Base-by-base conservation (phyloP, 2,113 vertebrate species). In the Danionella cerebrum region DNA sequence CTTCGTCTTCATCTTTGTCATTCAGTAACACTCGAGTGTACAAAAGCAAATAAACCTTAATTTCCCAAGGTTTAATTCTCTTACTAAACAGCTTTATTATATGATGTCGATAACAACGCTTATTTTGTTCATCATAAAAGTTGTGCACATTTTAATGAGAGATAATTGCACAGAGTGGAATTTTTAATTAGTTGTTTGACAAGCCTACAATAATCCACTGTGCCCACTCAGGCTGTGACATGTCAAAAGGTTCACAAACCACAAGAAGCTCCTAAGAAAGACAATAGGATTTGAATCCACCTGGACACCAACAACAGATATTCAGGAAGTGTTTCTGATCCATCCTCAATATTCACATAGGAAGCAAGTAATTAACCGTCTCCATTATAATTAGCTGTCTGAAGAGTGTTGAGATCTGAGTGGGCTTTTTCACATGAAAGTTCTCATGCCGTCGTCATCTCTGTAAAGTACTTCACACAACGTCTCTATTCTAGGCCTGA, bases 201-300 rank as follows among this genome's bases (percentile, higher is more conserved):
- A 14, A 31, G 14, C 9, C 14, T 14, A 52, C 27, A 52, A 52
- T 24, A 39, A 57, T 57, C 19, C 35, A 57, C 35, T 39, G 19
- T 57, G 54, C 54, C 54, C 35, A 57, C 54, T 39, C 54, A 58
- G 33, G 16, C 51, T 53, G 51, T 53, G 29, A 33, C 50, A 38
- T 57, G 54, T 57, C 54, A 57, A 57, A 57, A 38, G 36, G 33
- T n/a, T 22, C 33, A 57, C 25, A 38, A 38, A 57, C 13, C 21
- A 24, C 35, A 57, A 18, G 51, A 36, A 58, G 12, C 12, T 11
- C 36, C 14, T 39, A 7, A 14, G 35, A n/a, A n/a, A 39, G 29
- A 35, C 16, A 33, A 27, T 12, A 33, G 53, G 31, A 39, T n/a
- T 18, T 0, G 12, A 12, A 19, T 38, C 33, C 19, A 39, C 35